Percentiles rank a stretch among this genome's conserved stretches.
Evolutionary conservation across 2,113 vertebrate genomes (phyloP).

Genomic region (Leiothrix lutea): DNA sequence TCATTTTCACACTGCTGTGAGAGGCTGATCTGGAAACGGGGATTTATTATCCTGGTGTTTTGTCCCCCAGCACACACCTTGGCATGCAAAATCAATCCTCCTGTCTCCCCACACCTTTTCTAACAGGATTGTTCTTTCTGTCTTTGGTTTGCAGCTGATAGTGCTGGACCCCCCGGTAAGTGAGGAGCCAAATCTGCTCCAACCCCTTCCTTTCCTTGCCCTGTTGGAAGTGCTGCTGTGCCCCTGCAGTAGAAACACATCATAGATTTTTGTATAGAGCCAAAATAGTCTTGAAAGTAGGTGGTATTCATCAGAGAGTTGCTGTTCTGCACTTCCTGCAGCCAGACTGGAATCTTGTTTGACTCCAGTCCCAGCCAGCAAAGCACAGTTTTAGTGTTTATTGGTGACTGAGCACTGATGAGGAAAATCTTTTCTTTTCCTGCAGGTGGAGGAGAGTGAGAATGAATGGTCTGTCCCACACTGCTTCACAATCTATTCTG

Average conservation of each 20-base stretch:
- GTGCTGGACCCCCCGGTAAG: constrained; percentile 93
- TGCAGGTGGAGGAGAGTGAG: constrained; percentile 90
- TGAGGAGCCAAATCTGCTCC: constrained; percentile 25
- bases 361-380: not conserved
- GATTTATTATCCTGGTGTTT: not conserved
- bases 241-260: not conserved
- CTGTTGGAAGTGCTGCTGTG: not conserved
- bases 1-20: not conserved
- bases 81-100: not conserved
- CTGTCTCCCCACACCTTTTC: not conserved
- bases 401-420: constrained; percentile 74
- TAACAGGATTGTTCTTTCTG: constrained; percentile 56
- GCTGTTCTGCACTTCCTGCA: not conserved
- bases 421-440: not conserved
- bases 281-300: not conserved
- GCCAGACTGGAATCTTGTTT: accelerated
- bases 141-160: constrained; percentile 88
- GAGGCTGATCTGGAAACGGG: not conserved
- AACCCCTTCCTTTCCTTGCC: not conserved
- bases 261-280: not conserved
- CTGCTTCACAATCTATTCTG: constrained; percentile 94
- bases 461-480: constrained; percentile 87
- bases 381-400: not conserved
- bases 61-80: not conserved
- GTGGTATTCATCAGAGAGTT: not conserved